A percentile compares a stretch with the other conserved stretches of the same genome.
Evolutionary conservation across 1,140 invertebrate genomes (phyloP).

Genomic region (Mamestra configurata): DNA sequence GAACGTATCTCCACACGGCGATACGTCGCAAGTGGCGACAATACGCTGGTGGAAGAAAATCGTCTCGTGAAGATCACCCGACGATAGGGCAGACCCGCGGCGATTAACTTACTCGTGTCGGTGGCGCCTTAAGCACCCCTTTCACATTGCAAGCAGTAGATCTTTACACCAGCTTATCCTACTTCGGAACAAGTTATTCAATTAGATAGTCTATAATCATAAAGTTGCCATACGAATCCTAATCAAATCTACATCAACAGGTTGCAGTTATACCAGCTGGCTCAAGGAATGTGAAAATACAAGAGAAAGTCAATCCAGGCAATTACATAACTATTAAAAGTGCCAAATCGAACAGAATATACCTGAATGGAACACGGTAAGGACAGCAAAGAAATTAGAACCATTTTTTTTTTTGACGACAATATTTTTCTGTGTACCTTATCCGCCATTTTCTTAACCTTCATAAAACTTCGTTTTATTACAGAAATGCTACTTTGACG

Average conservation of each 20-base stretch:
- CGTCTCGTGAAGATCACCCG: no score
- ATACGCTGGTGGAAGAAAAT: no score
- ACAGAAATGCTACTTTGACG: conserved; percentile 78
- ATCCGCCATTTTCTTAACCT: conserved; percentile 12
- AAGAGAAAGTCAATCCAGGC: conserved; percentile 93
- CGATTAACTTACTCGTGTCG: no score
- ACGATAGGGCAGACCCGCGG: no score
- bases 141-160: background rate
- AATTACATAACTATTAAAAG: conserved; percentile 95
- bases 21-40: no score
- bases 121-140: background rate
- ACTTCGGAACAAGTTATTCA: background rate
- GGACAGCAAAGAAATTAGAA: conserved; percentile 37
- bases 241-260: conserved; percentile 71
- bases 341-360: conserved; percentile 91
- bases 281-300: conserved; percentile 94
- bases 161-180: no score
- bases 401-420: background rate
- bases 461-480: conserved; percentile 42
- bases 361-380: conserved; percentile 94
- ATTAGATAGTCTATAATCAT: conserved; percentile 2
- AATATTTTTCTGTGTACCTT: background rate
- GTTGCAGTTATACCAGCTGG: conserved; percentile 93
- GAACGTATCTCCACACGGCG: no score
- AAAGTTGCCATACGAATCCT: background rate